Evolutionary conservation across 1,140 invertebrate genomes (phyloP).

Genomic region (Berghia stephanieae): DNA sequence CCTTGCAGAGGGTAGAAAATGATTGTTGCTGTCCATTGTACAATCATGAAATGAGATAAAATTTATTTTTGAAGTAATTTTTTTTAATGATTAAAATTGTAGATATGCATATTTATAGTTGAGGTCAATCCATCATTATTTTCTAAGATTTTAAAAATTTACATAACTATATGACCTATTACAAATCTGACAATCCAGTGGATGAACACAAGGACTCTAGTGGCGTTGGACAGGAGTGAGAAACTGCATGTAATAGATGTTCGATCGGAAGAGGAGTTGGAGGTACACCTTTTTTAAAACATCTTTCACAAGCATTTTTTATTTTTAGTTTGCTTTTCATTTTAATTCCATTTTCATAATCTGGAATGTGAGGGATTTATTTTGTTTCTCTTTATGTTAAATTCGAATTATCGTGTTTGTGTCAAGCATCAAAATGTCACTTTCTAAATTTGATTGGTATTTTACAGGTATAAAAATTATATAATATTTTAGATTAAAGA

Average conservation of each 20-base stretch:
- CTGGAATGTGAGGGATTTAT: not conserved
- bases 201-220: slow-evolving; percentile 87
- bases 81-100: no score
- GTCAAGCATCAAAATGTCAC: not conserved
- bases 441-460: not conserved
- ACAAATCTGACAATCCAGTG: no score
- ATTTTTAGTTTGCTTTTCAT: not conserved
- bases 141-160: not conserved
- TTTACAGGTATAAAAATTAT: no score
- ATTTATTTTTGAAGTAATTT: no score
- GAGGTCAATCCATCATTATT: not conserved
- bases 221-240: slow-evolving; percentile 85
- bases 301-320: no score
- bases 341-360: not conserved
- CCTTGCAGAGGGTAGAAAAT: no score
- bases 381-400: not conserved
- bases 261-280: slow-evolving; percentile 79
- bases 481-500: no score
- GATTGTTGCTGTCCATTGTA: no score
- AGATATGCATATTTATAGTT: not conserved
- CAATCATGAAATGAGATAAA: no score
- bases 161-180: no score
- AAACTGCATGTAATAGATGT: slow-evolving; percentile 89
- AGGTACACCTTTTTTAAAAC: slow-evolving; percentile 59
- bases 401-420: not conserved